A percentile compares a stretch with the other conserved stretches of the same genome.
Evolutionary conservation across 64 coral and sea anemone genomes (phyloP).

Genomic region (Actinia equina): DNA sequence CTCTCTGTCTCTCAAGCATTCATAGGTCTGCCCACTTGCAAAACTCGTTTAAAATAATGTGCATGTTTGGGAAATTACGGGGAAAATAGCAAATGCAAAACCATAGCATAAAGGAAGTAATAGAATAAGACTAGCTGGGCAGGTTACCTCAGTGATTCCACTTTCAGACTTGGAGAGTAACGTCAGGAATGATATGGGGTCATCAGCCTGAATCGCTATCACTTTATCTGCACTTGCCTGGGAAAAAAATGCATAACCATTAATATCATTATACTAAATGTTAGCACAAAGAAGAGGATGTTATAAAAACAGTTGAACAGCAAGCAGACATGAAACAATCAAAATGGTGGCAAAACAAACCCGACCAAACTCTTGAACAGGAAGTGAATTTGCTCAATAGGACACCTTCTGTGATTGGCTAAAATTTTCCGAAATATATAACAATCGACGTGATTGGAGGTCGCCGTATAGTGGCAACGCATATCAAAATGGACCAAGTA

Average conservation of each 20-base stretch:
- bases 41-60: too few species aligned
- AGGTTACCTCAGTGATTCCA: conserved; percentile 84
- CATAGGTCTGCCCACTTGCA: too few species aligned
- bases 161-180: conserved; percentile 85
- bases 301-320: background rate
- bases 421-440: too few species aligned
- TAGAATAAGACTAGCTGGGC: background rate
- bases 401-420: too few species aligned
- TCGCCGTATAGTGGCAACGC: too few species aligned
- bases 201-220: conserved; percentile 85
- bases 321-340: background rate
- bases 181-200: conserved; percentile 93
- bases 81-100: too few species aligned
- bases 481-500: too few species aligned
- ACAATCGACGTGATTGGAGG: too few species aligned
- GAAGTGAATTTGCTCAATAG: too few species aligned
- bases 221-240: conserved; percentile 78
- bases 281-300: background rate
- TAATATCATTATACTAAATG: background rate
- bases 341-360: too few species aligned
- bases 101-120: background rate
- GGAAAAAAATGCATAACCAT: background rate
- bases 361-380: too few species aligned
- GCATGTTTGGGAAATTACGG: too few species aligned
- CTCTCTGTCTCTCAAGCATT: background rate